Evolutionary conservation across 1,140 invertebrate species (phyloP).

Genomic region (Cydia strobilella): DNA sequence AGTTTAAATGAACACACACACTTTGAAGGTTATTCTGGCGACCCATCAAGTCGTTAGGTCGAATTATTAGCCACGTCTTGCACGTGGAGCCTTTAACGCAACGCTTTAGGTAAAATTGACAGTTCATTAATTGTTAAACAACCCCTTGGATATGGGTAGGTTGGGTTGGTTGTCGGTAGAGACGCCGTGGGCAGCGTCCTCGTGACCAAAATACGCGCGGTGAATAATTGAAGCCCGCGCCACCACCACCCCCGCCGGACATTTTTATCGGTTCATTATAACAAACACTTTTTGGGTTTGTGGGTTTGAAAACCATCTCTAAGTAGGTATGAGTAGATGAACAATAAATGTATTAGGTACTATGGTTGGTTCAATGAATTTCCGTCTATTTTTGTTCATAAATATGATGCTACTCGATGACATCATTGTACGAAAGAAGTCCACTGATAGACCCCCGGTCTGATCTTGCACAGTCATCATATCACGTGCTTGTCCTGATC

Average conservation of each 20-base stretch:
- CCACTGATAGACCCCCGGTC: too few relatives aligned
- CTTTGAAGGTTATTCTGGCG: constrained; percentile 14
- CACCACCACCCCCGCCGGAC: constrained; percentile 44
- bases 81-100: constrained; percentile 11
- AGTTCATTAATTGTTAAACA: constrained; percentile 53
- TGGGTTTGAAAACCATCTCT: constrained; percentile 13
- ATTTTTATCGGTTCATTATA: constrained; percentile 53
- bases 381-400: too few relatives aligned
- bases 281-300: constrained; percentile 9
- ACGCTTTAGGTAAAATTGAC: constrained; percentile 30
- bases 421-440: too few relatives aligned
- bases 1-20: background rate
- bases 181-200: constrained; percentile 47
- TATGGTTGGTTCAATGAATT: too few relatives aligned
- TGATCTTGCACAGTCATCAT: too few relatives aligned
- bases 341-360: too few relatives aligned
- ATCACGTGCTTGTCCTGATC: background rate
- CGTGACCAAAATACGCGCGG: constrained; percentile 71
- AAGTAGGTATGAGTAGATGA: too few relatives aligned
- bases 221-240: constrained; percentile 69
- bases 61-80: constrained; percentile 27
- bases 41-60: background rate
- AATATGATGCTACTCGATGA: too few relatives aligned
- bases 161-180: constrained; percentile 39
- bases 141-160: constrained; percentile 50